These are phyloP conservation scores for Bunonema sp. DNA, from an alignment of 2,888 invertebrate species.

Conservation along the genomic window DNA sequence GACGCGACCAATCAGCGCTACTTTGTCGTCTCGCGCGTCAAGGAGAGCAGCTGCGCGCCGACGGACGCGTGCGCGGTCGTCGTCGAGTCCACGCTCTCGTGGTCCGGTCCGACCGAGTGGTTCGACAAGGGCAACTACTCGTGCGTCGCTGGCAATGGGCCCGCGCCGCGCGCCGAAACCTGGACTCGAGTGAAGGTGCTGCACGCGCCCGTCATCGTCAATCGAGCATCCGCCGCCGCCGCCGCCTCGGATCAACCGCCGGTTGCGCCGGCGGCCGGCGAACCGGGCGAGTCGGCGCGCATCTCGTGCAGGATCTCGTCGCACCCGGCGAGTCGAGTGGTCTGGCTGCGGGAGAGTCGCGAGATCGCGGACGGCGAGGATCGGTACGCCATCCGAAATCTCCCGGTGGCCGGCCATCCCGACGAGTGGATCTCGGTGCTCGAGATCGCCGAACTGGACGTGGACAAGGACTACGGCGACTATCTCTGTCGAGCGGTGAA, in stretches of 20 bases:
- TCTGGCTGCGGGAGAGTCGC: no score
- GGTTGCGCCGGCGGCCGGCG: no score
- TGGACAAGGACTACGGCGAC: constrained; percentile 66
- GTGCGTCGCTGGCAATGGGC: constrained; percentile 72
- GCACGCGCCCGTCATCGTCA: constrained; percentile 33
- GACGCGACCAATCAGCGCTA: constrained; percentile 5
- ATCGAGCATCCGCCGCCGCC: no score
- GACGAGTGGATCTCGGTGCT: constrained; percentile 45
- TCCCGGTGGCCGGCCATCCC: background rate
- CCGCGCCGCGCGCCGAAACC: constrained; percentile 46
- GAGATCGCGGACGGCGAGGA: no score
- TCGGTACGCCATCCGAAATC: background rate
- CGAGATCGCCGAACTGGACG: constrained; percentile 61
- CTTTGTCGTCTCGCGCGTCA: background rate
- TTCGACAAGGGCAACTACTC: constrained; percentile 83
- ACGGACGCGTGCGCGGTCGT: constrained; percentile 12
- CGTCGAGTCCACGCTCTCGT: constrained; percentile 14
- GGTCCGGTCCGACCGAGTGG: constrained; percentile 56
- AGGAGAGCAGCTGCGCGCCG: background rate
- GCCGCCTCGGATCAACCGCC: no score
- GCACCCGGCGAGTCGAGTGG: no score
- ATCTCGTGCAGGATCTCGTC: no score
- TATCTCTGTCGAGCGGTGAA: constrained; percentile 71
- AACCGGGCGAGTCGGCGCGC: no score
- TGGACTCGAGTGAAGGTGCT: constrained; percentile 20